Evolutionary conservation across 2,888 invertebrate genomes (phyloP), one percentile per base, ranked within the genome.

Genomic region (Tachystola acroxantha): DNA sequence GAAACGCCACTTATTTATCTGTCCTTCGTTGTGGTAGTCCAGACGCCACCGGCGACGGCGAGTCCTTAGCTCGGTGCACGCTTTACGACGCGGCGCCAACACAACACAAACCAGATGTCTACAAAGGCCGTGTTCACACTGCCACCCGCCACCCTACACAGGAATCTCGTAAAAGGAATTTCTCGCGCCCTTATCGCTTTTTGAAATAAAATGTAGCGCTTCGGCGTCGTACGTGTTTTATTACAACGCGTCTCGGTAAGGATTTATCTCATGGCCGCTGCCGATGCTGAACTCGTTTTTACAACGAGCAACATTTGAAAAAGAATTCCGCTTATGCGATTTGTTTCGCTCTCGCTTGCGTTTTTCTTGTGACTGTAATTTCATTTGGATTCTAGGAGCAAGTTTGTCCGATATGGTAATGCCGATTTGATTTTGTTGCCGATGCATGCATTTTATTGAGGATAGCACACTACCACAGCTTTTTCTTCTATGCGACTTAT

Each of bases 181-280:
- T 81, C 81, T 78, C 73, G 74, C 73, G 74, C 78, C 76, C 84
- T 84, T 85, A 86, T 85, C 84, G 81, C 82, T 77, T 81, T 77
- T 76, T 71, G 79, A 84, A 86, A 86, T 86, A 85, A 85, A 84
- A 85, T 81, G 84, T 81, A 80, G 75, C 79, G 74, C 68, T 59
- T 61, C 46, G 67, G 67, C 75, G 59, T 70, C 75, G 79, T 77
- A 80, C 82, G 84, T 84, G 82, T 84, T 85, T 84, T 84, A 85
- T 85, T 85, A 82, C 77, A 64, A 63, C 60, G 65, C 66, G 73
- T 76, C 77, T 75, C 72, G 72, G 75, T 63, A 68, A 75, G 79
- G 78, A 84, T 81, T 84, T 84, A 84, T 81, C 80, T 84, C 75
- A 64, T 66, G 69, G 78, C 66, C 66, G 68, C 66, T 66, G 68